phyloP scores from a whole-genome alignment of 1,140 invertebrate species.

The Penaeus japonicus region DNA sequence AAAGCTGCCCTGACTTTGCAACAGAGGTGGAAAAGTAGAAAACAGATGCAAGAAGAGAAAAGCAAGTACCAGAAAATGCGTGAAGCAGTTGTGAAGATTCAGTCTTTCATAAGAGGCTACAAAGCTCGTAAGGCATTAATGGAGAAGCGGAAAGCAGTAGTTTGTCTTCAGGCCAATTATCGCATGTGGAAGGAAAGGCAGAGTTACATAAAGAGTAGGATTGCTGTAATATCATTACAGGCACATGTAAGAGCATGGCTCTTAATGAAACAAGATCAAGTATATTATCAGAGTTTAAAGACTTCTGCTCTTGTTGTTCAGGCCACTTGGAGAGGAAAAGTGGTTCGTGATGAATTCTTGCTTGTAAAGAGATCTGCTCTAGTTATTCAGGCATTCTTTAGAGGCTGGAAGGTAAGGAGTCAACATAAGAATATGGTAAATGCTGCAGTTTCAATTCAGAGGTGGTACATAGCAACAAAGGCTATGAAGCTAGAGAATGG shows the following conservation, averaged over 20 bases:
- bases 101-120: background rate
- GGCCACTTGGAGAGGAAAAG: background rate
- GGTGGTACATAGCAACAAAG: background rate
- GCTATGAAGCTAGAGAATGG: background rate
- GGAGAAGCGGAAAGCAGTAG: background rate
- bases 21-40: conserved; percentile 11
- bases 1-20: background rate
- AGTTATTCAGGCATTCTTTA: conserved; percentile 13
- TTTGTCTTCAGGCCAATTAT: background rate
- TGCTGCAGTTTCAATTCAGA: conserved; percentile 26
- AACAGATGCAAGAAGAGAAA: background rate
- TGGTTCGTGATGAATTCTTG: background rate
- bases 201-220: background rate
- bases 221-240: background rate
- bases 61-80: background rate
- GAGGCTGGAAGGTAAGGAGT: background rate
- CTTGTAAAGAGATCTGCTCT: conserved; percentile 13
- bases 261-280: background rate
- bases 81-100: conserved; percentile 4
- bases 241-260: background rate
- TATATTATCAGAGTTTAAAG: background rate
- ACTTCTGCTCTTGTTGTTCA: background rate
- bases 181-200: background rate
- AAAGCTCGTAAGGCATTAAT: background rate
- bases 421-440: background rate